phyloP scores from a whole-genome alignment of 2,797 vertebrate genomes.

The Hafferia zeledoni region DNA sequence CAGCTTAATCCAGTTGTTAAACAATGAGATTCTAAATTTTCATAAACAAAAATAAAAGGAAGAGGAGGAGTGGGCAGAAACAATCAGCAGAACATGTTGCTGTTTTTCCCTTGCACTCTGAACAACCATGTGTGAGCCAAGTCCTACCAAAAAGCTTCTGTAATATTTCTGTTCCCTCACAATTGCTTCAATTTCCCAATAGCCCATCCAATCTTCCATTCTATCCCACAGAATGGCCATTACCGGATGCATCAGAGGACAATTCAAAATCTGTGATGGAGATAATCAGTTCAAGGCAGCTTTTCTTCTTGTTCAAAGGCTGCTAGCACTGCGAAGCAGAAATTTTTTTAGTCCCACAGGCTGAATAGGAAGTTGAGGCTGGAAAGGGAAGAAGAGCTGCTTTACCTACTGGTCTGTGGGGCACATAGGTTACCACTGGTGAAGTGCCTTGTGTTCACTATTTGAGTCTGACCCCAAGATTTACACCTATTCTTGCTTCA shows the following conservation, averaged over 20 bases:
- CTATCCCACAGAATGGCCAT: not conserved
- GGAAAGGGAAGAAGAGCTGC: not conserved
- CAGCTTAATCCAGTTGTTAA: not conserved
- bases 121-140: not conserved
- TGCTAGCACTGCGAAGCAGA: not conserved
- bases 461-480: not conserved
- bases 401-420: not conserved
- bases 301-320: not conserved
- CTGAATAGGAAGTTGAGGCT: not conserved
- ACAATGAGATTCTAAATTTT: not conserved
- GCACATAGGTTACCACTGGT: too few species aligned
- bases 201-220: not conserved
- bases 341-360: not conserved
- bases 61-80: not conserved
- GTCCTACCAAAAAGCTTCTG: not conserved
- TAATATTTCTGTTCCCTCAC: not conserved
- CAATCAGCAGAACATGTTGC: not conserved
- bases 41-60: constrained; percentile 33
- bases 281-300: not conserved
- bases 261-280: not conserved
- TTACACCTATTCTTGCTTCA: not conserved
- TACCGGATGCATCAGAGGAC: not conserved
- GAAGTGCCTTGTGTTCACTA: not conserved
- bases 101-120: not conserved
- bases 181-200: not conserved